Evolutionary conservation across 2,113 vertebrate species (phyloP), one percentile per base, ranked within the genome.

Genomic region (Cettia cetti): DNA sequence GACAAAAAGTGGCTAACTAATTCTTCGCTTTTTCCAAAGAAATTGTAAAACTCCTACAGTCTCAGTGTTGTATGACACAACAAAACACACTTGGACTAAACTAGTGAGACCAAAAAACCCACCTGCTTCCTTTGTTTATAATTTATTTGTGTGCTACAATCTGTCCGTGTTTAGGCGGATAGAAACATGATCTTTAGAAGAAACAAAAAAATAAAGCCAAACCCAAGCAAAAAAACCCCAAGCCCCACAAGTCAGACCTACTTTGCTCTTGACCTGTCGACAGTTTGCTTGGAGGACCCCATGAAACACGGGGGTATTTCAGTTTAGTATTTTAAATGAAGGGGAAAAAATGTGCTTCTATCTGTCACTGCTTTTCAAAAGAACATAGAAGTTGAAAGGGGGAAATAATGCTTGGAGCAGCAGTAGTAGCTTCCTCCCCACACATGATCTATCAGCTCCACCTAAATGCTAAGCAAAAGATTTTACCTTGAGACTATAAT

Each of bases 111-210:
- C 15, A 61, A 33, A 39, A 69, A 72, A 9, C 8, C 42, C 35
- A 63, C 7, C n/a, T 53, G 45, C 17, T 85, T 35, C 8, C 33
- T 93, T 50, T 27, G 37, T 9, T 82, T 86, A 47, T 53, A 82
- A 6, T 74, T 79, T 6, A 75, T 44, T 64, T n/a, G 1, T 42
- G 11, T 23, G 14, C 40, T 90, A 90, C 82, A 88, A 74, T 49
- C 33, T 13, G 5, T 21, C 66, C 0, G 0, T 6, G 6, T 81
- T 65, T 39, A 42, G 87, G 57, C 2, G 3, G 31, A 53, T 1
- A 61, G 37, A 92, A 92, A 69, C 17, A 45, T 0, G 4, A 88
- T 47, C 22, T 86, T 77, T 49, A 47, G 35, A 74, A 81, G 28
- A 78, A 94, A 54, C 12, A 54, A 66, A 61, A 28, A 50, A 72